Conservation (phyloP, 2,113 vertebrate species). For the Petaurus breviceps region DNA sequence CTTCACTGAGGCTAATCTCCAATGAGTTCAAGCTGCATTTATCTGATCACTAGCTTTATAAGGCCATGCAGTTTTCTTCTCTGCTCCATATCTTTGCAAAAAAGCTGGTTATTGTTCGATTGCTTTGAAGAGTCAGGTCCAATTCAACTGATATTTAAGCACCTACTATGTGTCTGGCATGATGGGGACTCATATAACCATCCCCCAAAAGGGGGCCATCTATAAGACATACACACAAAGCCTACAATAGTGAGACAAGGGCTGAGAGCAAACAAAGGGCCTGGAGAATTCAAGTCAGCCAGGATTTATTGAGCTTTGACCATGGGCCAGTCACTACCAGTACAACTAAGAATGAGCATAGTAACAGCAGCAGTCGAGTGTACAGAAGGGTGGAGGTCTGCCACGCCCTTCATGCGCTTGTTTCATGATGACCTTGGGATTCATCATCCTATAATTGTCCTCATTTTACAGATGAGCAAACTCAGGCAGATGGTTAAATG, state of each 20-base stretch:
- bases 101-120: not conserved
- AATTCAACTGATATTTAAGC: not conserved
- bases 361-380: not conserved
- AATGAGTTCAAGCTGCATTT: not conserved
- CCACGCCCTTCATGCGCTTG: not conserved
- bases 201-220: not conserved
- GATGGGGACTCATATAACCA: not conserved
- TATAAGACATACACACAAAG: not conserved
- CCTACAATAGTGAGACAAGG: not conserved
- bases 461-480: not conserved
- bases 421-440: not conserved
- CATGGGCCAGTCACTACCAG: not conserved
- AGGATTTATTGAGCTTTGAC: not conserved
- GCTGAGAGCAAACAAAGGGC: not conserved
- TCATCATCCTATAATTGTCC: not conserved
- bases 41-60: not conserved
- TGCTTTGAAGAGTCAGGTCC: not conserved
- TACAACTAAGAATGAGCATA: not conserved
- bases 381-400: not conserved
- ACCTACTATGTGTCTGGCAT: not conserved
- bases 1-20: not conserved
- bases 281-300: not conserved
- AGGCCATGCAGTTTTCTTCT: not conserved
- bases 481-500: not conserved
- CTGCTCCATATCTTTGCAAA: not conserved